These are phyloP conservation scores for Coregonus sp. DNA, from an alignment of 2,797 vertebrate species.

Conservation along the genomic window DNA sequence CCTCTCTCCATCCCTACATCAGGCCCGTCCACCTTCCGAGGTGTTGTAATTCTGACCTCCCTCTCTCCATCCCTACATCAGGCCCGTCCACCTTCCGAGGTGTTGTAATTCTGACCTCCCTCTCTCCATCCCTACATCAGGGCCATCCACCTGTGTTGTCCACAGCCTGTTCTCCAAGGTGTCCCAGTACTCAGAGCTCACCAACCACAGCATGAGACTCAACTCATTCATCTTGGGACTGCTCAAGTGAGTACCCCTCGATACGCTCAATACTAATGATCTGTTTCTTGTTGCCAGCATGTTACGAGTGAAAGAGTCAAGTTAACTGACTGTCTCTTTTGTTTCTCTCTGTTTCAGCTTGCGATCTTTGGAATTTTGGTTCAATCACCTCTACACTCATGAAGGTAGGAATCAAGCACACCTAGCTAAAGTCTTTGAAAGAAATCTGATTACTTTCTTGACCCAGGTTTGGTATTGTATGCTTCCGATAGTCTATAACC, in stretches of 20 bases:
- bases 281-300: too few species aligned
- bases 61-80: constrained; percentile 42
- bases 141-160: constrained; percentile 91
- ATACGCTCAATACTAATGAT: too few species aligned
- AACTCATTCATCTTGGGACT: constrained; percentile 96
- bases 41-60: constrained; percentile 62
- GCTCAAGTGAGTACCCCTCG: constrained; percentile 85
- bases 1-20: neutral
- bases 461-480: too few species aligned
- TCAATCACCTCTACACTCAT: constrained; percentile 91
- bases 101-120: constrained; percentile 57
- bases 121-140: constrained; percentile 57
- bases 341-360: constrained; percentile 75
- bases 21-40: constrained; percentile 95
- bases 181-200: constrained; percentile 91
- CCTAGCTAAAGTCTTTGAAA: too few species aligned
- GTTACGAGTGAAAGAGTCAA: too few species aligned
- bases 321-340: neutral
- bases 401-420: constrained; percentile 79
- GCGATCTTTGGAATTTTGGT: constrained; percentile 95
- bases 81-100: constrained; percentile 93
- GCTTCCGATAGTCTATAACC: too few species aligned
- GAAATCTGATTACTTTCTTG: too few species aligned
- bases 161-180: constrained; percentile 88
- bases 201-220: constrained; percentile 89